Conservation (phyloP, 2,888 invertebrate species). For the Drosophila limbata region DNA sequence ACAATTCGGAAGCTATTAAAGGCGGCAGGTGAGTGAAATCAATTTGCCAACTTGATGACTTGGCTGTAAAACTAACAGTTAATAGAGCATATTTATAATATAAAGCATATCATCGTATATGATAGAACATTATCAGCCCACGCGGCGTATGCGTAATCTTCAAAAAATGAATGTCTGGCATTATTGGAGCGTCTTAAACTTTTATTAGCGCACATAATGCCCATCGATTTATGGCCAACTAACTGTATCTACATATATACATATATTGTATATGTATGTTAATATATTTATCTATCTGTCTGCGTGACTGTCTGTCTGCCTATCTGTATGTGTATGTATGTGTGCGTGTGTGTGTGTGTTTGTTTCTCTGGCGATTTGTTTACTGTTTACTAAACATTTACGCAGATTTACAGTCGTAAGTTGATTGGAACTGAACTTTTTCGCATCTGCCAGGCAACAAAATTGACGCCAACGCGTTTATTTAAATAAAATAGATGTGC, state of each 20-base stretch:
- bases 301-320: background rate
- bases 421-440: constrained; percentile 59
- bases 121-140: constrained; percentile 19
- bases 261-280: constrained; percentile 1
- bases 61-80: constrained; percentile 17
- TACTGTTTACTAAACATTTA: constrained; percentile 71
- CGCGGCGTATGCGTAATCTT: constrained; percentile 68
- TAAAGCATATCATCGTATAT: background rate
- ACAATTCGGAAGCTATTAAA: constrained; percentile 2
- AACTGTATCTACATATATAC: constrained; percentile 29
- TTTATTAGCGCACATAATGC: constrained; percentile 76
- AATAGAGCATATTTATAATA: constrained; percentile 23
- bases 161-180: constrained; percentile 30
- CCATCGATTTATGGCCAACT: constrained; percentile 74
- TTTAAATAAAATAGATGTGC: constrained; percentile 22
- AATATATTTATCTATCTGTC: constrained; percentile 4
- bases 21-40: constrained; percentile 16
- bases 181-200: constrained; percentile 63
- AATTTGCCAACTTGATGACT: constrained; percentile 19
- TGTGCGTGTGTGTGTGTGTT: constrained; percentile 26
- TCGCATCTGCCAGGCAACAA: constrained; percentile 50
- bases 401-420: constrained; percentile 76
- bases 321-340: background rate
- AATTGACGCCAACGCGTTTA: constrained; percentile 50
- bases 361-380: constrained; percentile 62